A percentile compares a stretch with the other conserved stretches of the same genome.
phyloP scores from a whole-genome alignment of 2,113 vertebrate genomes.

The Burhinus oedicnemus region DNA sequence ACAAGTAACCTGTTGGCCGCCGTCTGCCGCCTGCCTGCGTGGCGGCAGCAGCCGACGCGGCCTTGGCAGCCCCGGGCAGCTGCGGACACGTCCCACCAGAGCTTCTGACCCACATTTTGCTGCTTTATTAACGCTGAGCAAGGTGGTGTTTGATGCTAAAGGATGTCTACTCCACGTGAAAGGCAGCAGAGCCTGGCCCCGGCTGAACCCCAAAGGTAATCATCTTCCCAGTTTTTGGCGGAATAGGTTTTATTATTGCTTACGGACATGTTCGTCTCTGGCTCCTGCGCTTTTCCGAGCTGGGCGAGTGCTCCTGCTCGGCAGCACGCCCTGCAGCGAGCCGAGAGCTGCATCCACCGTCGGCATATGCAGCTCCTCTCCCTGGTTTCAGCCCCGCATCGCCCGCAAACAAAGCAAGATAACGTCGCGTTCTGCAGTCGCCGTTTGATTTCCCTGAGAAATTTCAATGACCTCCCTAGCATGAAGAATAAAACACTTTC shows the following conservation, averaged over 20 bases:
- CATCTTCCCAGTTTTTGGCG: fast-evolving
- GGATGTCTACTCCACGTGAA: fast-evolving
- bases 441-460: neutral
- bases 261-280: neutral
- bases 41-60: fast-evolving
- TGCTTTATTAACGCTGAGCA: fast-evolving
- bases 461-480: neutral
- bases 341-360: fast-evolving
- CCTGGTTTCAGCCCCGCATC: fast-evolving
- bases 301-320: fast-evolving
- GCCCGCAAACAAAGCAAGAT: neutral
- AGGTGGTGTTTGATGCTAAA: fast-evolving
- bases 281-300: fast-evolving
- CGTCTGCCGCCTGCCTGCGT: fast-evolving
- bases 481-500: neutral
- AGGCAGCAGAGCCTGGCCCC: neutral
- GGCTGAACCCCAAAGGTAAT: fast-evolving
- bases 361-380: fast-evolving
- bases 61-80: neutral
- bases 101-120: fast-evolving
- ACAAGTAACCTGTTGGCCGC: neutral
- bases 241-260: fast-evolving
- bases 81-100: neutral
- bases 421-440: fast-evolving
- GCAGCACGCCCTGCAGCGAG: neutral